Base-by-base conservation (phyloP, 2,113 vertebrate species). In the Mugil cephalus region DNA sequence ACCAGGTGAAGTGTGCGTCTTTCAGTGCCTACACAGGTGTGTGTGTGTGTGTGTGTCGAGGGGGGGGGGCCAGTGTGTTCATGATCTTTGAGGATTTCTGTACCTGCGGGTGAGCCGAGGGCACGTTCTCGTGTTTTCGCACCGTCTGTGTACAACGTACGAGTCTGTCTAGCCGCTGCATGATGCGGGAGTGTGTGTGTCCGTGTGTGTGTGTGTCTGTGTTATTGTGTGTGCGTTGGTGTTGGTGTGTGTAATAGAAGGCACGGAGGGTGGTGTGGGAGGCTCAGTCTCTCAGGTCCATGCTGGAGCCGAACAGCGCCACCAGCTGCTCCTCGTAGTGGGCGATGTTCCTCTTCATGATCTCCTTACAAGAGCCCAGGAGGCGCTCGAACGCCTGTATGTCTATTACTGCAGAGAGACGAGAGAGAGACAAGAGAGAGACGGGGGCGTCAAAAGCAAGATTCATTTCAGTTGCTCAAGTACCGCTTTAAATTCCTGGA, bases 341-440 rank as follows among this genome's bases (percentile, higher is more conserved):
- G 39, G 96, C 90, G 92, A 99, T 99, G 93, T 99, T 99, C 88
- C 98, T 97, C 96, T 99, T 99, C 97, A 99, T 99, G 94, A 99
- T 99, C 94, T 99, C 97, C 95, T 97, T 99, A 93, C 98, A 99
- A 83, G 97, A 96, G 75, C 98, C 98, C 89, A 99, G 95, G 87
- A 99, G 95, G 79, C 98, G 95, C 94, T 99, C 98, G 70, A 99
- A 99, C 0, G 98, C 97, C 92, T 99, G 98, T 51, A 99, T 92
- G 87, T 99, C 98, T 95, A 99, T 99, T 87, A 99, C 98, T 99
- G 88, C 56, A 38, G 51, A 58, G 35, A 56, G 35, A 53, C 19
- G 21, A 4, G 36, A n/a, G n/a, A n/a, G n/a, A n/a, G n/a, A n/a
- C n/a, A n/a, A n/a, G 38, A 59, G 15, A 59, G 47, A 54, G 54